Evolutionary conservation across 2,113 vertebrate genomes (phyloP), one percentile per base, ranked within the genome.

Genomic region (Terrapene triunguis): DNA sequence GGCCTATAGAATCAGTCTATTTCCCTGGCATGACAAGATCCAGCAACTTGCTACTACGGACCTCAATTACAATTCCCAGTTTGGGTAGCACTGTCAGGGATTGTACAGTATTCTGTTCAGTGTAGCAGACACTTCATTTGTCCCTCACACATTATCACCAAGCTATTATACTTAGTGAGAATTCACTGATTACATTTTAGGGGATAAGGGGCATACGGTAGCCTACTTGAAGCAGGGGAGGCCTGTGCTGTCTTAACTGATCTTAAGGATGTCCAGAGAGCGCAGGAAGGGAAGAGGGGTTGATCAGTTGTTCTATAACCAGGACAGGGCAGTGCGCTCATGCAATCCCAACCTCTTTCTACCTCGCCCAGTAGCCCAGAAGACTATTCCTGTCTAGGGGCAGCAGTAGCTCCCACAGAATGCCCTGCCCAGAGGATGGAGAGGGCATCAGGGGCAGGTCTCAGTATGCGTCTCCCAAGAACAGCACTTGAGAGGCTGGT

Each of bases 21-120:
- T 86, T 90, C 90, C 83, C 55, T 5, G 42, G 72, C 90, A 65
- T 95, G 93, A 96, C 93, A 93, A 3, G 50, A 96, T 93, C 92
- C 93, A 97, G 93, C 92, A 78, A 92, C 89, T 80, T 29, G 76
- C 91, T 86, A 90, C 92, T 82, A 82, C 80, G 74, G 83, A 95
- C 95, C 91, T 81, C 95, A 96, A 91, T 93, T 97, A 97, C 93
- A 96, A 88, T 93, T 97, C 95, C 95, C 96, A 85, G 92, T 2
- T 78, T 0, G 91, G 94, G 94, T 76, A 94, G 90, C 93, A 92
- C 95, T 96, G 89, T 96, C 96, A 96, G 87, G 57, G 87, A 98
- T 93, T 91, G 94, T 95, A 85, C 74, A 76, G 84, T 59, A 59
- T 54, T 80, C 72, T 88, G 32, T 65, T 96, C 93, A 95, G 95